Evolutionary conservation across 2,113 vertebrate genomes (phyloP).

Genomic region (Salvator merianae): DNA sequence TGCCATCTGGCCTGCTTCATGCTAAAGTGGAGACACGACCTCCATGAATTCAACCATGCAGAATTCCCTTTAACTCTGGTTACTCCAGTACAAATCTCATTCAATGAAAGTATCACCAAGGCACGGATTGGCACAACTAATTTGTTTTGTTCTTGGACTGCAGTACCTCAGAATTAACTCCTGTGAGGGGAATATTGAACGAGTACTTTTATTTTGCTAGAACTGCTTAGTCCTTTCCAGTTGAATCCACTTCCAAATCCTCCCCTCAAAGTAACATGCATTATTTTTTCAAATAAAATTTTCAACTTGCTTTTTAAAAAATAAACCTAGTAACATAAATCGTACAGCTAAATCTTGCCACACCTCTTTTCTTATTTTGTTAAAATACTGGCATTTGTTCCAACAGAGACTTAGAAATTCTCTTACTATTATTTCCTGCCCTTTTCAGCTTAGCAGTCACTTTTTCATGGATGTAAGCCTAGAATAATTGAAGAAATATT

Average conservation of each 20-base stretch:
- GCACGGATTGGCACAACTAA: not conserved
- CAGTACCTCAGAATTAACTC: not conserved
- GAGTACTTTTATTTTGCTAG: not conserved
- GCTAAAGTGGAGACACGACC: no score
- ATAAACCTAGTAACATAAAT: no score
- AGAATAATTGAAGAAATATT: conserved; percentile 1
- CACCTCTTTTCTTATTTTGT: not conserved
- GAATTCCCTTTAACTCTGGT: no score
- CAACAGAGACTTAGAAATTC: not conserved
- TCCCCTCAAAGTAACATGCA: not conserved
- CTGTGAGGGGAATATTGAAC: no score
- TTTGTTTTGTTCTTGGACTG: not conserved
- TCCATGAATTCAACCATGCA: no score
- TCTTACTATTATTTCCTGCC: not conserved
- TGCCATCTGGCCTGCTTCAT: no score
- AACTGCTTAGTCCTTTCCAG: not conserved
- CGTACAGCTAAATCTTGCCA: not conserved
- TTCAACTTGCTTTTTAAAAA: not conserved
- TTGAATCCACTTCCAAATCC: not conserved
- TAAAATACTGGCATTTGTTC: not conserved
- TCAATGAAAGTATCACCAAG: not conserved
- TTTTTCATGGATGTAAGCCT: not conserved
- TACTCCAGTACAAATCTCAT: not conserved
- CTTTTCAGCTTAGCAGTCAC: not conserved
- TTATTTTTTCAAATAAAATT: not conserved